Conservation (phyloP, 2,888 invertebrate species). For the Papilio elwesi region DNA sequence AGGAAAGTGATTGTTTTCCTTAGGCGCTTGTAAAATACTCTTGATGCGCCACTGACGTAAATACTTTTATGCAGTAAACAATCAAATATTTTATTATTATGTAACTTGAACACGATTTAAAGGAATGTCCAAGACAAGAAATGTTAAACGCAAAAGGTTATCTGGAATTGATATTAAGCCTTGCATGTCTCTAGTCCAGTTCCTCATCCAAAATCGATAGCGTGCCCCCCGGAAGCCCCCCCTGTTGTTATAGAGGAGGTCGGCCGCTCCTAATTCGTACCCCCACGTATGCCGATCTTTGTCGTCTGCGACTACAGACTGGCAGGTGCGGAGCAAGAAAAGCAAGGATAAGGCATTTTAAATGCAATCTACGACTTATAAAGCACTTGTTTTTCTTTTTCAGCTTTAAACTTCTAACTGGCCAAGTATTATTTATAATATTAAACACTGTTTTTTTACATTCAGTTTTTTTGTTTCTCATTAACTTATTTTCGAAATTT, state of each 20-base stretch:
- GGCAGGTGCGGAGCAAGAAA: constrained; percentile 50
- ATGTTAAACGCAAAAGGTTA: constrained; percentile 59
- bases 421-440: constrained; percentile 2
- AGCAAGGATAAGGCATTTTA: constrained; percentile 37
- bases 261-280: constrained; percentile 73
- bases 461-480: too few relatives aligned
- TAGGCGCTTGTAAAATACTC: too few relatives aligned
- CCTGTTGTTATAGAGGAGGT: constrained; percentile 75
- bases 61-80: not conserved
- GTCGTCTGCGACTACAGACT: constrained; percentile 58
- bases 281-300: constrained; percentile 68
- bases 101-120: not conserved
- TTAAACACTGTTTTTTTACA: too few relatives aligned
- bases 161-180: constrained; percentile 80
- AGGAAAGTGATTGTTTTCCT: not conserved
- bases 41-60: not conserved
- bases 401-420: not conserved
- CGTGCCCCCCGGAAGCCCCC: constrained; percentile 65
- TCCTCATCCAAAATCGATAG: constrained; percentile 84
- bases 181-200: constrained; percentile 82
- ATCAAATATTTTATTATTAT: not conserved
- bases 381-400: not conserved
- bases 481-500: too few relatives aligned
- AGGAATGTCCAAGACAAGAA: constrained; percentile 10
- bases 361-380: constrained; percentile 14